phyloP scores from a whole-genome alignment of 2,797 vertebrate genomes.

The Coranthus polyacanthus region DNA sequence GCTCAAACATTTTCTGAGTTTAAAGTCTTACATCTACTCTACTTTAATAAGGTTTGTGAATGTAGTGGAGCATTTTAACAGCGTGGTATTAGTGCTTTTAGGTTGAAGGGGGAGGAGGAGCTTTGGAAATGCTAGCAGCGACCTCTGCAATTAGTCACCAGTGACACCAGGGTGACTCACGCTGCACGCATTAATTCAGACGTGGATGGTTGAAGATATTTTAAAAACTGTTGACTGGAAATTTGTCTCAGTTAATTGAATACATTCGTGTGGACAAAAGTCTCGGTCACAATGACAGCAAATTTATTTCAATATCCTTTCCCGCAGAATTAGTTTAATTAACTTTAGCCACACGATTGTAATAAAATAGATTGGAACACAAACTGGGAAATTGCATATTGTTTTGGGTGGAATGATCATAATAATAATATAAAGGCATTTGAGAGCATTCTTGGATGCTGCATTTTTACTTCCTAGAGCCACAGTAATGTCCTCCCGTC shows the following conservation, averaged over 20 bases:
- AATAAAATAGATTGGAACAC: background rate
- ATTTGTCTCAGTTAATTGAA: constrained; percentile 28
- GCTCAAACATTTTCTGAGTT: too few species aligned
- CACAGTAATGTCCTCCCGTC: too few species aligned
- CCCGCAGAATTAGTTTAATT: background rate
- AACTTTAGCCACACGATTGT: background rate
- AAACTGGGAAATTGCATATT: background rate
- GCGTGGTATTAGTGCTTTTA: too few species aligned
- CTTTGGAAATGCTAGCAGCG: too few species aligned
- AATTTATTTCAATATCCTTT: background rate
- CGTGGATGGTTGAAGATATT: constrained; percentile 7
- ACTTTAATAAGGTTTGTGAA: too few species aligned
- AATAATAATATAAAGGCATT: too few species aligned
- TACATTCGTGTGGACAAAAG: background rate
- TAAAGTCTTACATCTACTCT: too few species aligned
- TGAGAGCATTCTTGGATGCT: background rate
- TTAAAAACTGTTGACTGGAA: constrained; percentile 25
- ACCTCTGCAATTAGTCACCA: too few species aligned
- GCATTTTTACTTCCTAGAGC: background rate
- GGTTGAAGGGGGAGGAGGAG: too few species aligned
- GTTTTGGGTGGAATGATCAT: background rate
- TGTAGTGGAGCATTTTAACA: too few species aligned
- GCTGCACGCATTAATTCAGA: constrained; percentile 10
- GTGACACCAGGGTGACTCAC: too few species aligned
- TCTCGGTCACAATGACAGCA: constrained; percentile 8